Evolutionary conservation across 2,113 vertebrate genomes (phyloP).

Genomic region (Alosa alosa): DNA sequence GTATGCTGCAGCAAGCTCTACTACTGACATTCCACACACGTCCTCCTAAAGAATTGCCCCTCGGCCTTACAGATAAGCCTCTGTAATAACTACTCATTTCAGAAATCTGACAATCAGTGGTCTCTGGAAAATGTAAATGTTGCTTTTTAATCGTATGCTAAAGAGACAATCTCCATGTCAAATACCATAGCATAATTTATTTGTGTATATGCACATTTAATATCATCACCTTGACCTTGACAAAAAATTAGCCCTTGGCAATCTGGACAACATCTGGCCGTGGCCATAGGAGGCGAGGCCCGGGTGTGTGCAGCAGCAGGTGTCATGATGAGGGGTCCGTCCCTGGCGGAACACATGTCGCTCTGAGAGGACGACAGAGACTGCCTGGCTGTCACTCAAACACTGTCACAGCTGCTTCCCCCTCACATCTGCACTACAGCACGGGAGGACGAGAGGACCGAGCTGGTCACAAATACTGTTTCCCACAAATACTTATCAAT

Average conservation of each 20-base stretch:
- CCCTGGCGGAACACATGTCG: background rate
- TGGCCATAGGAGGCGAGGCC: background rate
- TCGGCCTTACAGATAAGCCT: background rate
- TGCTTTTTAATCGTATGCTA: background rate
- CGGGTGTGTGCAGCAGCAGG: background rate
- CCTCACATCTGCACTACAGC: background rate
- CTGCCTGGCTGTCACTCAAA: slow-evolving; percentile 14
- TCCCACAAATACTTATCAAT: too few species aligned
- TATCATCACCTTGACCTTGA: slow-evolving; percentile 7
- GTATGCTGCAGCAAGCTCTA: background rate
- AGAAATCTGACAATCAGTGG: background rate
- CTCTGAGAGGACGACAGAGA: background rate
- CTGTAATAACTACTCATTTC: background rate
- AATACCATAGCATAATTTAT: background rate
- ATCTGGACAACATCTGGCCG: background rate
- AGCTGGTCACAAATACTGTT: background rate
- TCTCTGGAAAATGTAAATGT: background rate
- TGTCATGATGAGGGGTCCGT: background rate
- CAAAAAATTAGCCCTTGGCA: background rate
- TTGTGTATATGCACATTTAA: background rate
- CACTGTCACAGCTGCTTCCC: background rate
- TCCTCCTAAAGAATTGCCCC: background rate
- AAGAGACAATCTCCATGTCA: background rate
- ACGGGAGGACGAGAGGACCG: background rate
- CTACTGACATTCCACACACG: background rate